Evolutionary conservation across 2,113 vertebrate genomes (phyloP).

Genomic region (Sardina pilchardus): DNA sequence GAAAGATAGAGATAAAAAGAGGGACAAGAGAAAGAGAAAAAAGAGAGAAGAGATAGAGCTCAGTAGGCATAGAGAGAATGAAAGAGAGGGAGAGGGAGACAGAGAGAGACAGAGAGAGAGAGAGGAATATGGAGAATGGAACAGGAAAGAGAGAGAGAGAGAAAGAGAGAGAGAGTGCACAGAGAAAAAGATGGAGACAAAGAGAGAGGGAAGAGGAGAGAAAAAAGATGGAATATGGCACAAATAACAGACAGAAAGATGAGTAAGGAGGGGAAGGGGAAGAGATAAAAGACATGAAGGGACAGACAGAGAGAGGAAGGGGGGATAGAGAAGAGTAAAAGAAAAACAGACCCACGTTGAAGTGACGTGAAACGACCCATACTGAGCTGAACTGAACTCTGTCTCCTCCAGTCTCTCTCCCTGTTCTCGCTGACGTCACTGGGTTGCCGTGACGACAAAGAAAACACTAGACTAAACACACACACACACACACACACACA

Average conservation of each 20-base stretch:
- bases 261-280: background rate
- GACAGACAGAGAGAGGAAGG: background rate
- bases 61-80: slow-evolving; percentile 27
- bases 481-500: no score
- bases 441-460: background rate
- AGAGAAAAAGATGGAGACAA: background rate
- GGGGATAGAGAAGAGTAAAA: background rate
- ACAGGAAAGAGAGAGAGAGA: background rate
- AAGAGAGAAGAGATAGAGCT: background rate
- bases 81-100: background rate
- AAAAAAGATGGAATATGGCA: background rate
- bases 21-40: background rate
- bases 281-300: background rate
- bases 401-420: background rate
- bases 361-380: background rate
- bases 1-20: background rate
- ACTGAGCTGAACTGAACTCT: background rate
- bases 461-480: background rate
- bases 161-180: background rate
- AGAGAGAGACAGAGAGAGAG: background rate
- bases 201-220: background rate
- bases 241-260: background rate
- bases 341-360: background rate
- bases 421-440: background rate
- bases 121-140: background rate